phyloP scores from a whole-genome alignment of 2,888 invertebrate species.

The Xestoiulus laeticollis region DNA sequence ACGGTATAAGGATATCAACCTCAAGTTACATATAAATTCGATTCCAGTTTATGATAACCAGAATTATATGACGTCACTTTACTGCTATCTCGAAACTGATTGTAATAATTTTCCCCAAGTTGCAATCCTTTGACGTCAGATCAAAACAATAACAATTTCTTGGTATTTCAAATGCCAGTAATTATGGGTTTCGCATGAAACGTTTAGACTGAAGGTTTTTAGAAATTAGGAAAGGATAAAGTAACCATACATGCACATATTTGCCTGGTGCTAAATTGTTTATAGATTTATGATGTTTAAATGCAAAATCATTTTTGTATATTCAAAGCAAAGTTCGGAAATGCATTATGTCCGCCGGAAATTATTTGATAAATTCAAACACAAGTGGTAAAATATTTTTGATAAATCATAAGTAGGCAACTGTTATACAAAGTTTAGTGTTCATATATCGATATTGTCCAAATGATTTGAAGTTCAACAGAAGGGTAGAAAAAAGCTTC shows the following conservation, averaged over 20 bases:
- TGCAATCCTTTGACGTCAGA: neutral
- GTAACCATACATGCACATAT: too few relatives aligned
- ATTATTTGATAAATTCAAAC: neutral
- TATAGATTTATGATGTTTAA: too few relatives aligned
- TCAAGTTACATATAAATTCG: neutral
- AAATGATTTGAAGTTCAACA: neutral
- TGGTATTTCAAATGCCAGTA: neutral
- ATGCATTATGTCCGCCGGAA: conserved; percentile 20
- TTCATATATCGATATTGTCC: neutral
- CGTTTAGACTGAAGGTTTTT: too few relatives aligned
- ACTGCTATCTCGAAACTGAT: too few relatives aligned
- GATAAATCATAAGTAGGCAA: too few relatives aligned
- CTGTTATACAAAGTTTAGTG: neutral
- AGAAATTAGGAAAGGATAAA: too few relatives aligned
- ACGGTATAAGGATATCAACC: neutral
- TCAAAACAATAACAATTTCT: neutral
- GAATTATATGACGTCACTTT: neutral
- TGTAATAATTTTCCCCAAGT: neutral
- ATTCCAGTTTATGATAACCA: neutral
- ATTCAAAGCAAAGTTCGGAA: neutral
- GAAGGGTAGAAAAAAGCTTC: neutral
- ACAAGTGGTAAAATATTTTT: too few relatives aligned
- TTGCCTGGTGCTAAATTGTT: too few relatives aligned
- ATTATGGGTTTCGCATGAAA: too few relatives aligned
- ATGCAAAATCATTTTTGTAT: too few relatives aligned